Evolutionary conservation across 2,888 invertebrate genomes (phyloP).

Genomic region (Parnassius glacialis): DNA sequence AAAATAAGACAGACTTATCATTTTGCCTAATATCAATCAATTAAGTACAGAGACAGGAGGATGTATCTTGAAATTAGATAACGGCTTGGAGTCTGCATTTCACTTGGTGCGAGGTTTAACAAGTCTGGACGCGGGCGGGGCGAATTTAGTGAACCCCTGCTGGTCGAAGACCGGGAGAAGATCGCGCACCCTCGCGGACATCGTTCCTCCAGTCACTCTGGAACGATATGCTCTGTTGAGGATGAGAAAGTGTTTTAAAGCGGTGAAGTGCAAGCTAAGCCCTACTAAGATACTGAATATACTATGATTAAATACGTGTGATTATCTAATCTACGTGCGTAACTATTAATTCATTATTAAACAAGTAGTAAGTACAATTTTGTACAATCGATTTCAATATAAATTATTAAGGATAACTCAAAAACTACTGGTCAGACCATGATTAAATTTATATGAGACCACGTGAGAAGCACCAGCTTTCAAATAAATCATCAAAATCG

Average conservation of each 20-base stretch:
- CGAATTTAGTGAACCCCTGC: slow-evolving; percentile 90
- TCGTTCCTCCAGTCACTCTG: slow-evolving; percentile 85
- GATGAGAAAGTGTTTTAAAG: slow-evolving; percentile 32
- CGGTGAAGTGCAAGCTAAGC: slow-evolving; percentile 13
- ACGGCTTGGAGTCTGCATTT: slow-evolving; percentile 22
- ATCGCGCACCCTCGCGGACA: slow-evolving; percentile 86
- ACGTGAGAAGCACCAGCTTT: no score
- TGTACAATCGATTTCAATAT: no score
- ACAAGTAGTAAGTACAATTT: no score
- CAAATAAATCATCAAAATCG: no score
- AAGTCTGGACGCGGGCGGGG: slow-evolving; percentile 89
- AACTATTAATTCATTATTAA: no score
- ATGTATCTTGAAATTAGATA: not conserved
- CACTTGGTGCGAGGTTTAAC: slow-evolving; percentile 82
- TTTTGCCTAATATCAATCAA: no score
- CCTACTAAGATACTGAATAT: not conserved
- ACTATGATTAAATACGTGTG: not conserved
- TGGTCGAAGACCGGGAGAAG: slow-evolving; percentile 91
- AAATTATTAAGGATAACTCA: no score
- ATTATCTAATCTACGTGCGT: no score
- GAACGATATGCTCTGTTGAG: slow-evolving; percentile 37
- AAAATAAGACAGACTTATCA: no score
- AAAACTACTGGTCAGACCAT: no score
- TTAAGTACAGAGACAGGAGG: slow-evolving; percentile 18
- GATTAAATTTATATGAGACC: no score